Evolutionary conservation across 2,888 invertebrate genomes (phyloP).

Genomic region (Drosophila leonis): DNA sequence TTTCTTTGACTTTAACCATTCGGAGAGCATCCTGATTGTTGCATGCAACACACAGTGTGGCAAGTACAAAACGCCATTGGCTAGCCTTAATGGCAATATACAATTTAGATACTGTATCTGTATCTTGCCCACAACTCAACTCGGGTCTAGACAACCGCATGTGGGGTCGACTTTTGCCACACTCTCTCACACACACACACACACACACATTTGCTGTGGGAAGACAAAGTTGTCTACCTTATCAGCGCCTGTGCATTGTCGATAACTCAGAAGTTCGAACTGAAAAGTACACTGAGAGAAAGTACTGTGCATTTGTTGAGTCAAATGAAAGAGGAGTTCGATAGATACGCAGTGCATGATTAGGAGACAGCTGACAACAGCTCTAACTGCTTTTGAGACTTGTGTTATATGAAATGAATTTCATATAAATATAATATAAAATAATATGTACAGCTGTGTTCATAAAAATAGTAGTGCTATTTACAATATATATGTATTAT

Average conservation of each 20-base stretch:
- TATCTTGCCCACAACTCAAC: not conserved
- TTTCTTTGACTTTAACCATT: not conserved
- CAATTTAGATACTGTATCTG: constrained; percentile 10
- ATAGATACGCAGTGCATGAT: not conserved
- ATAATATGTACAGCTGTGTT: no score
- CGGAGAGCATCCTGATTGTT: not conserved
- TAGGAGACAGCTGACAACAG: not conserved
- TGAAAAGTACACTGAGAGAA: constrained; percentile 1
- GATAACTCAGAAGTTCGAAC: constrained; percentile 47
- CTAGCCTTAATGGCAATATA: constrained; percentile 15
- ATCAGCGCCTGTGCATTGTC: constrained; percentile 53
- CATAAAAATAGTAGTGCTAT: no score
- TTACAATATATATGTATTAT: no score
- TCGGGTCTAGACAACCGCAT: constrained; percentile 12
- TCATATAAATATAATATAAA: no score
- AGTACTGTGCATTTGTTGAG: not conserved
- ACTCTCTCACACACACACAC: no score
- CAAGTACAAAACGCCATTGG: constrained; percentile 7
- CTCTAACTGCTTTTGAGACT: no score
- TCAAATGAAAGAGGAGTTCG: not conserved
- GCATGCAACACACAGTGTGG: constrained; percentile 6
- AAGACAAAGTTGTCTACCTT: constrained; percentile 28
- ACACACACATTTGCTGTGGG: not conserved
- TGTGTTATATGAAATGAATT: no score
- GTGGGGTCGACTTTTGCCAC: constrained; percentile 15